A percentile compares a stretch with the other conserved stretches of the same genome.
phyloP scores from a whole-genome alignment of 2,888 invertebrate genomes.

The Dolichomitus sp. region DNA sequence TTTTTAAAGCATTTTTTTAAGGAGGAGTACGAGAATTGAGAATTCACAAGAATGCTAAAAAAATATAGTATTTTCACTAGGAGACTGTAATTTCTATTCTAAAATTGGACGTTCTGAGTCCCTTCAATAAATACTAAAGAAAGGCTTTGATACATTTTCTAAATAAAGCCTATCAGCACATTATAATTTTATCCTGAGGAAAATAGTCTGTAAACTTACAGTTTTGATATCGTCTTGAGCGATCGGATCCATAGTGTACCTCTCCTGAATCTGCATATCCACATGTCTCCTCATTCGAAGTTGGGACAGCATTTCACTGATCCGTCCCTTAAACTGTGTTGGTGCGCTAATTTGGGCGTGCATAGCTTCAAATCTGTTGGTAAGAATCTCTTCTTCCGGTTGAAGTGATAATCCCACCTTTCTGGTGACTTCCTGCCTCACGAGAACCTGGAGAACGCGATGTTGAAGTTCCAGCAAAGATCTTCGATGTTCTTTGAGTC shows the following conservation, averaged over 20 bases:
- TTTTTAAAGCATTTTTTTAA: too few species aligned
- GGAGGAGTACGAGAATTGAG: too few species aligned
- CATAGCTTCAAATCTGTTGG: conserved; percentile 95
- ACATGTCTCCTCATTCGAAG: conserved; percentile 91
- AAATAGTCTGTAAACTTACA: conserved; percentile 79
- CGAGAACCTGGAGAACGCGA: conserved; percentile 93
- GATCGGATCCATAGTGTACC: conserved; percentile 92
- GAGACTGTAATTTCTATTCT: too few species aligned
- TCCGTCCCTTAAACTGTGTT: conserved; percentile 97
- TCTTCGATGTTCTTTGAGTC: conserved; percentile 93
- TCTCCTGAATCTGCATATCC: conserved; percentile 89
- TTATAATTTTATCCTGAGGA: neutral
- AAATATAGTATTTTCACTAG: too few species aligned
- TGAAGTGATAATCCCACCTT: conserved; percentile 95
- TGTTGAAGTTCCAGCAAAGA: conserved; percentile 94
- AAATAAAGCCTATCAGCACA: too few species aligned
- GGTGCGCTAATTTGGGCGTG: conserved; percentile 96
- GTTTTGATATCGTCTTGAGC: conserved; percentile 88
- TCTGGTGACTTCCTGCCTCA: conserved; percentile 95
- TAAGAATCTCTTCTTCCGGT: conserved; percentile 96
- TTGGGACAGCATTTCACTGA: conserved; percentile 96
- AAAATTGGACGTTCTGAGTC: too few species aligned
- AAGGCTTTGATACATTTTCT: too few species aligned
- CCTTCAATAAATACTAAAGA: too few species aligned
- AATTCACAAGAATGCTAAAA: too few species aligned